Base-by-base conservation (phyloP, 2,888 invertebrate species). In the Therioaphis trifolii region DNA sequence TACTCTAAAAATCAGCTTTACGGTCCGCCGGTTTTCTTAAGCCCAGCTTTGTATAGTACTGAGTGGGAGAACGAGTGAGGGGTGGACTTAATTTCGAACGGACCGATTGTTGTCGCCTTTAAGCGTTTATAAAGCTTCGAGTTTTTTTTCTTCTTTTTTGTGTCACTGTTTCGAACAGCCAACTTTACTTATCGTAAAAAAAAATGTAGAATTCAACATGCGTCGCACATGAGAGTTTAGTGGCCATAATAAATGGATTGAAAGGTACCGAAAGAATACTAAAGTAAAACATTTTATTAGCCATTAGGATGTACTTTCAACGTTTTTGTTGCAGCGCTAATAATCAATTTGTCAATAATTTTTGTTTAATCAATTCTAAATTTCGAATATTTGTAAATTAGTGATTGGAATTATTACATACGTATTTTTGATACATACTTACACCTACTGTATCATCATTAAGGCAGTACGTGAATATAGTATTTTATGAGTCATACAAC, bases 1-100 rank as follows among this genome's bases (percentile, higher is more conserved):
- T 80, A 80, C 80, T 80, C 80, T 80, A 80, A 80, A 80, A 80
- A 80, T 80, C 80, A 80, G 80, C 80, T 72, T 80, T 80, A 80
- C 80, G 80, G 80, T 80, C 80, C 71, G 80, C 29, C 72, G 80
- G 72, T 80, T 80, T 80, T 80, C 80, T 72, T 80, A 80, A 80
- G 72, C 82, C 52, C 63, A 15, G 82, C 82, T 82, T 82, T 82
- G 82, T 74, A 82, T 24, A 49, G 72, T 24, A 72, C 72, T 49
- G 72, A 72, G 46, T 46, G 61, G 61, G 27, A 29, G 69, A 46
- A 46, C 14, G 61, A 15, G 49, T 35, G 11, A 14, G 35, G 27
- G 55, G 40, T 18, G 74, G 72, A 82, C 82, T 82, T 74, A 74
- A 82, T 82, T 82, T 82, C 52, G 74, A 82, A 82, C 49, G 72